phyloP scores from a whole-genome alignment of 2,113 vertebrate species.

The Sinocyclocheilus anophthalmus region DNA sequence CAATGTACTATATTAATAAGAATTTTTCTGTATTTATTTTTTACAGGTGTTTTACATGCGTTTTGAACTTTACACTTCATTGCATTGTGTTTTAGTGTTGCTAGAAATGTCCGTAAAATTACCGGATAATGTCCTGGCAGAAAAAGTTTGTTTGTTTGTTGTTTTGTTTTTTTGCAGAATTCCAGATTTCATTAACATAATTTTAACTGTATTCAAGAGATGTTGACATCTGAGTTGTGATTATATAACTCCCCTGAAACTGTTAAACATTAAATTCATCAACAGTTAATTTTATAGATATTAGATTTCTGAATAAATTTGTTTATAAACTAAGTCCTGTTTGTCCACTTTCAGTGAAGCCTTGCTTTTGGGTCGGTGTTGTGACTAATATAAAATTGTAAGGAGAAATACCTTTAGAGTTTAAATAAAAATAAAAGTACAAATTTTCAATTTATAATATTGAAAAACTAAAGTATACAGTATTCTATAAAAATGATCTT shows the following conservation, averaged over 20 bases:
- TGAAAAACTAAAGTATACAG: neutral
- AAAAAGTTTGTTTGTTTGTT: no score
- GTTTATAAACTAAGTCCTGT: neutral
- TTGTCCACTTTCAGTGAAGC: neutral
- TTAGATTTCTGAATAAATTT: neutral
- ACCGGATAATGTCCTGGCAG: no score
- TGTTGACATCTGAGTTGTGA: neutral
- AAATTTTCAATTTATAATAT: neutral
- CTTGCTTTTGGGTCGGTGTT: neutral
- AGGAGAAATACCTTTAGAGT: neutral
- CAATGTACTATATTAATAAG: no score
- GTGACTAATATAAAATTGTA: neutral
- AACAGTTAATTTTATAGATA: neutral
- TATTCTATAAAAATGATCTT: neutral
- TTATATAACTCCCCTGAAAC: neutral
- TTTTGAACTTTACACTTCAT: no score
- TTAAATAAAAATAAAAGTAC: neutral
- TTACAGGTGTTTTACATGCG: no score
- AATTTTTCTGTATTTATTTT: no score
- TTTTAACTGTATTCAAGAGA: neutral
- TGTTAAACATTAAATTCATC: neutral
- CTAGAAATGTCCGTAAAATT: no score
- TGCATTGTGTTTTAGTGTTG: no score
- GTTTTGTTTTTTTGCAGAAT: no score
- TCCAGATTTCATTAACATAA: neutral